phyloP scores from a whole-genome alignment of 2,113 vertebrate genomes.

The Dicerorhinus sumatrensis region DNA sequence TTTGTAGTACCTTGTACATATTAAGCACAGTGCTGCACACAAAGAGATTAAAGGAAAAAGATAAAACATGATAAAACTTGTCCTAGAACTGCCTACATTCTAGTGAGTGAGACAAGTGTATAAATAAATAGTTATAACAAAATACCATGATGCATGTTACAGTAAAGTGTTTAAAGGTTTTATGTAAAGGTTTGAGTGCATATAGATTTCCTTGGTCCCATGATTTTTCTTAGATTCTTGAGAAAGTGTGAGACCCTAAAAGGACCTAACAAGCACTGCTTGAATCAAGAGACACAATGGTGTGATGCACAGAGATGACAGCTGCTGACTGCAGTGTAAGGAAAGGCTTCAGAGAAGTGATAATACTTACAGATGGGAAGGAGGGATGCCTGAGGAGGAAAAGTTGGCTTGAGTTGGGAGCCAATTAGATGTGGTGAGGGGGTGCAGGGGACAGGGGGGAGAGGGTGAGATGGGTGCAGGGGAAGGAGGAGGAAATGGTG shows the following conservation, averaged over 20 bases:
- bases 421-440: background rate
- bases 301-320: background rate
- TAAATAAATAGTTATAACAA: background rate
- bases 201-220: background rate
- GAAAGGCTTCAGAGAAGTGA: background rate
- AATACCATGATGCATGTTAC: background rate
- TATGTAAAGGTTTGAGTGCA: background rate
- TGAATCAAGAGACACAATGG: background rate
- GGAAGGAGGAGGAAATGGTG: background rate
- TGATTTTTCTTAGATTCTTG: constrained; percentile 26
- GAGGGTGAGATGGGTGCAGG: background rate
- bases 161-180: constrained; percentile 18
- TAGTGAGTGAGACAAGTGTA: background rate
- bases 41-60: background rate
- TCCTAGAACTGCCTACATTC: background rate
- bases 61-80: background rate
- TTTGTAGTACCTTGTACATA: background rate
- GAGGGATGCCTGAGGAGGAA: background rate
- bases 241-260: background rate
- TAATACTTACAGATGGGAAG: background rate
- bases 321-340: background rate
- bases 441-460: no score
- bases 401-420: background rate
- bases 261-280: background rate
- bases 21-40: background rate